Base-by-base conservation (phyloP, 2,888 invertebrate genomes). In the Drosophila paranaensis region DNA sequence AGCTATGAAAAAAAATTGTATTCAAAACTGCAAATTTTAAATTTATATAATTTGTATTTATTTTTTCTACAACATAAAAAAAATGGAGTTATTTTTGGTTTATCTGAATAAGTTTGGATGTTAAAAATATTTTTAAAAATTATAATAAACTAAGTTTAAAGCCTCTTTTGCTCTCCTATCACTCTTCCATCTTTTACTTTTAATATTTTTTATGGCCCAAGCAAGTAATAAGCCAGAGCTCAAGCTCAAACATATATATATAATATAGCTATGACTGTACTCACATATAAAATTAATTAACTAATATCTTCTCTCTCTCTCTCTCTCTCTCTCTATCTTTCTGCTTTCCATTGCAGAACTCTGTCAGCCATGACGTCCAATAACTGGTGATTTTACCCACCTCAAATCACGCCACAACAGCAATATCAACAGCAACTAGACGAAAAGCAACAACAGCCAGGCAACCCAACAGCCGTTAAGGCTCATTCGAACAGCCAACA, bases 321-420 rank as follows among this genome's bases (percentile, higher is more conserved):
- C 4, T 9, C 13, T n/a, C 20, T 25, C 37, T 53, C 10, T 25
- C 25, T 53, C 4, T 9, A n/a, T n/a, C n/a, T n/a, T 10, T 0
- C 2, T 16, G 25, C 20, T 37, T 3, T 20, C 20, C 16, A 46
- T 2, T 55, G 14, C 48, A 77, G 78, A 20, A 6, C 33, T 20
- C 16, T 46, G 50, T 62, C 66, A 54, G 62, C 64, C 56, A 77
- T 79, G 76, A 65, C 61, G 62, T 60, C 53, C 40, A 78, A 42
- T 54, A 74, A 60, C 69, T 77, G 78, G 62, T 77, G 74, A 77
- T 51, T 61, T 40, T 65, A 42, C 20, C 20, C 63, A 56, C 40
- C 40, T 54, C 58, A 53, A 76, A 60, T 46, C 62, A 56, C 30
- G 53, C 42, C 20, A 35, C 54, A 40, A 45, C 46, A 30, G 13